Base-by-base conservation (phyloP, 2,113 vertebrate genomes). In the Urocolius indicus region DNA sequence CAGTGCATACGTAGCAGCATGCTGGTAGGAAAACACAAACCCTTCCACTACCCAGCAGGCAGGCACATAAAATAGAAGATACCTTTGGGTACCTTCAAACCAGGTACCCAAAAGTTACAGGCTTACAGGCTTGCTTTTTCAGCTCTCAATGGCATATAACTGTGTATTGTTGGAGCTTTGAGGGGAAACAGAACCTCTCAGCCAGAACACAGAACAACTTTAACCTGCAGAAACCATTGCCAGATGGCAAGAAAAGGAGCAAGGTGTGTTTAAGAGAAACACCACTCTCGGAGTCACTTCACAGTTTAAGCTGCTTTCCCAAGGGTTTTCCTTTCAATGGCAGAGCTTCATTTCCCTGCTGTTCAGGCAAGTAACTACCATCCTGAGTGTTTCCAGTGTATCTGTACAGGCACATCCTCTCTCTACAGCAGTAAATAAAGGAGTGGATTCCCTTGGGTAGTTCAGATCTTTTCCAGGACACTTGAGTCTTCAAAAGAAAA, bases 1-100 rank as follows among this genome's bases (percentile, higher is more conserved):
- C 13, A 5, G 3, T 12, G 21, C 7, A 24, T 2, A 10, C 3
- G 21, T 3, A 17, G 22, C 46, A 52, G 5, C 4, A 16, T 3
- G 9, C 26, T 5, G n/a, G 11, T 0, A 57, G 30, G 55, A 43
- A 82, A 65, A 19, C 23, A 3, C 0, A 3, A 76, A 17, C 27
- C 13, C 16, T 34, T 9, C 9, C 34, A 57, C 65, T 2, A 45
- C 9, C 49, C 41, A 41, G 75, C 19, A 62, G 65, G 18, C 38
- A 48, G 65, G 18, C 38, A 48, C 0, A 4, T 10, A n/a, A 21
- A 22, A 32, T 0, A 45, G 27, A 49, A 43, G 20, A 32, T 4
- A 6, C 0, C 4, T 36, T 61, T n/a, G n/a, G n/a, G n/a, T n/a
- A n/a, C n/a, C 34, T 55, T 66, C 49, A 49, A 87, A 36, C 4